Evolutionary conservation across 2,113 vertebrate species (phyloP), one percentile per base, ranked within the genome.

Genomic region (Glaucidium brasilianum): DNA sequence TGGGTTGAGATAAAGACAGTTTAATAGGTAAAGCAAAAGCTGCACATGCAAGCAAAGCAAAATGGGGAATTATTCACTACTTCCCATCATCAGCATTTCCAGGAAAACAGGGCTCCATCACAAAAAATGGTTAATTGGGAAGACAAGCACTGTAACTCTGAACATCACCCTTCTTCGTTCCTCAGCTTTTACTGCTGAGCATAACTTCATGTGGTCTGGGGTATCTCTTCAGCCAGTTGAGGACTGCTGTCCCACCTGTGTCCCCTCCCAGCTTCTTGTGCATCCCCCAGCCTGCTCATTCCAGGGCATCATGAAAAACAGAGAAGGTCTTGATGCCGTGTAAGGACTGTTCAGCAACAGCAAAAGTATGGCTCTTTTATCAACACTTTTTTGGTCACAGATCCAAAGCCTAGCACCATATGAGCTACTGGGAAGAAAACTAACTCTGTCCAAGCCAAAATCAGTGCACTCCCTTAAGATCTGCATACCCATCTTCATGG

Each of bases 141-240:
- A 75, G 18, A 37, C 9, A 81, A 81, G 30, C 3, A 0, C 15
- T 5, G 1, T 43, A 49, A 62, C 19, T 80, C 20, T 1, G 2
- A 35, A n/a, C 3, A 4, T n/a, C 30, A 11, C 19, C 29, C 13
- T 71, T 79, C 25, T 43, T 35, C 10, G 52, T 35, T 68, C 13
- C 10, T 10, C 22, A 55, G 21, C 7, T 62, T 62, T 81, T 34
- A 49, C 37, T 75, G 59, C 29, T 45, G 2, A 52, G 52, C 9
- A 45, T 5, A 8, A 20, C 19, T 27, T 19, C 55, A 17, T 22
- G 26, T 7, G 19, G 9, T 25, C 14, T 49, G 19, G 32, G 5
- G 5, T 43, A 58, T 15, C n/a, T 8, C 6, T 81, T 71, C 34
- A 43, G 27, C 3, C 27, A 63, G 22, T 5, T 52, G 20, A 11